Conservation (phyloP, 1,140 invertebrate genomes). For the Zaprionus ghesquierei region DNA sequence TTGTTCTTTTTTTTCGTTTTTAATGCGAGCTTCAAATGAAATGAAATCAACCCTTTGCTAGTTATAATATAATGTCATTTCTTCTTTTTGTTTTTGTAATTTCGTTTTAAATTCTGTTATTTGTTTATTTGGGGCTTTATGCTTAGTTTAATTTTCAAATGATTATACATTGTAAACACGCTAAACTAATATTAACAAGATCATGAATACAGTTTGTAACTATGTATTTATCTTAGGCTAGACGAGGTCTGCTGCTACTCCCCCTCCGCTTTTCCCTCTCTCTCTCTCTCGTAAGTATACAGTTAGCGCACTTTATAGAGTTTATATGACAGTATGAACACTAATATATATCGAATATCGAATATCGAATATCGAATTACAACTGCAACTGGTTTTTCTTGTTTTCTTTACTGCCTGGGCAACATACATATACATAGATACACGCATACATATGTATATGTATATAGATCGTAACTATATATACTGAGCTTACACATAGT, state of each 20-base stretch:
- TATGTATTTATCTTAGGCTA: constrained; percentile 24
- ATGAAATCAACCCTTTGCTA: neutral
- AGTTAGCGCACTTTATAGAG: constrained; percentile 40
- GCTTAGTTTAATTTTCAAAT: constrained; percentile 7
- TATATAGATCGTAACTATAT: constrained; percentile 5
- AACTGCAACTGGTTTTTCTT: constrained; percentile 4
- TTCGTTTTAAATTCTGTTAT: constrained; percentile 2
- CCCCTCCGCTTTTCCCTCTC: neutral
- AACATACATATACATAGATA: constrained; percentile 6
- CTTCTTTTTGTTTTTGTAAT: neutral
- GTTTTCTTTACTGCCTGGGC: constrained; percentile 5
- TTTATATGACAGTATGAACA: constrained; percentile 21
- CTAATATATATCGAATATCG: neutral
- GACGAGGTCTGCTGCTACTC: constrained; percentile 16
- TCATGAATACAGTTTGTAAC: constrained; percentile 32
- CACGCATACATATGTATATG: neutral
- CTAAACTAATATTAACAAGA: constrained; percentile 44
- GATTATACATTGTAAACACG: constrained; percentile 41
- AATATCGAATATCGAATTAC: constrained; percentile 7
- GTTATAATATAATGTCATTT: neutral
- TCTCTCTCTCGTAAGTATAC: constrained; percentile 28
- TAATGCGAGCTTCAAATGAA: neutral
- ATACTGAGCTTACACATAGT: constrained; percentile 2
- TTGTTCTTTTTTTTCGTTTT: neutral
- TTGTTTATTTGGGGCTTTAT: constrained; percentile 15